Percentiles rank a stretch among this genome's conserved stretches.
Conservation (phyloP, 2,888 invertebrate species). For the Bedellia somnulentella region DNA sequence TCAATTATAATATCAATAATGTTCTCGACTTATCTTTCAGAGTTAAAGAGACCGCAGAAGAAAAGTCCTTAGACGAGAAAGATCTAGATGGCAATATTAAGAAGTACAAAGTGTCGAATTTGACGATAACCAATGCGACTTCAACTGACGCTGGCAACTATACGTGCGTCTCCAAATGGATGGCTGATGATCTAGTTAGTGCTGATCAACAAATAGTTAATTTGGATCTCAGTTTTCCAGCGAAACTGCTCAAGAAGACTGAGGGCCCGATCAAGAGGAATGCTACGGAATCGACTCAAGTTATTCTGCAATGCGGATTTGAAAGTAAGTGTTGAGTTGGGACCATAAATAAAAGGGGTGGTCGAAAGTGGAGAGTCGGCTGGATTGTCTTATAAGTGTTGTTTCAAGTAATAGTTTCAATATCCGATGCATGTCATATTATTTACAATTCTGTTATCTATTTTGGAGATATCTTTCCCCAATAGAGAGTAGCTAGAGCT, state of each 20-base stretch:
- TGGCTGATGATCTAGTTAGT: conserved; percentile 15
- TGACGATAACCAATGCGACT: conserved; percentile 24
- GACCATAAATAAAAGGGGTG: too few species aligned
- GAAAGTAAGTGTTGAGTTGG: conserved; percentile 33
- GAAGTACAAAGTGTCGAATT: conserved; percentile 19
- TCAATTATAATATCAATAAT: too few species aligned
- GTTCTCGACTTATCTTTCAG: too few species aligned
- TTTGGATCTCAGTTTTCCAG: conserved; percentile 28
- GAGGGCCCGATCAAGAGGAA: conserved; percentile 20
- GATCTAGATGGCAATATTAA: conserved; percentile 22
- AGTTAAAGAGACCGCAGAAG: conserved; percentile 16
- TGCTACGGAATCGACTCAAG: conserved; percentile 17
- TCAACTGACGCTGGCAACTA: conserved; percentile 31
- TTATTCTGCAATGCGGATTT: conserved; percentile 31
- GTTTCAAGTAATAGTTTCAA: too few species aligned
- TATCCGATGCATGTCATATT: too few species aligned
- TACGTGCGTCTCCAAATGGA: conserved; percentile 23
- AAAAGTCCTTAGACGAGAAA: conserved; percentile 14
- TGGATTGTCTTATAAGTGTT: too few species aligned
- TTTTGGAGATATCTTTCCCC: too few species aligned
- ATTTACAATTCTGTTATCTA: too few species aligned
- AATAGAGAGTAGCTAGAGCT: too few species aligned
- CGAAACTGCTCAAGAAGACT: conserved; percentile 20
- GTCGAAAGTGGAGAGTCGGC: too few species aligned
- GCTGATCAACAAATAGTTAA: conserved; percentile 11